A percentile compares a stretch with the other conserved stretches of the same genome.
Conservation (phyloP, 1,140 invertebrate species). For the Formica selysi region DNA sequence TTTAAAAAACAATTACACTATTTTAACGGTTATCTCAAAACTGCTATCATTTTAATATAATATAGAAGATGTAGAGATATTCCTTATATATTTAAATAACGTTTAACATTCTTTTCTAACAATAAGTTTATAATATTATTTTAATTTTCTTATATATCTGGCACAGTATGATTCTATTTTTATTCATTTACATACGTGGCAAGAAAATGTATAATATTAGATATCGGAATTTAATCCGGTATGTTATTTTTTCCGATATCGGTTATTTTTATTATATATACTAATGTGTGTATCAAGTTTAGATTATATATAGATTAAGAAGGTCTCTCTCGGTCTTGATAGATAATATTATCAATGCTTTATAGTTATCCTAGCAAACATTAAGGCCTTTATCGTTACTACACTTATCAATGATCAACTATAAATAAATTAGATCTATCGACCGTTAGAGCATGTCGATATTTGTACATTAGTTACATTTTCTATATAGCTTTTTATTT, state of each 20-base stretch:
- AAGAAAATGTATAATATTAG: conserved; percentile 5
- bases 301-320: conserved; percentile 1
- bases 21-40: background rate
- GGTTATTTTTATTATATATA: conserved; percentile 17
- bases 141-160: conserved; percentile 13
- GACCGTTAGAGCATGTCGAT: background rate
- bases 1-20: too few relatives aligned
- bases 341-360: conserved; percentile 5
- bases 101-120: background rate
- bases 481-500: background rate
- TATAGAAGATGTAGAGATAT: background rate
- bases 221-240: conserved; percentile 36
- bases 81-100: background rate
- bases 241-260: conserved; percentile 46
- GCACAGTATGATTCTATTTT: conserved; percentile 15
- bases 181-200: conserved; percentile 19
- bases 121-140: conserved; percentile 2
- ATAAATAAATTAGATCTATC: background rate
- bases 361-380: background rate
- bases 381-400: background rate
- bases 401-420: background rate
- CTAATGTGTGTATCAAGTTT: conserved; percentile 4
- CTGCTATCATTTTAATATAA: background rate
- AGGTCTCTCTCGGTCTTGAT: background rate
- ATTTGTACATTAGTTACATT: background rate